phyloP scores from a whole-genome alignment of 2,888 invertebrate genomes.

The Eupithecia inturbata region DNA sequence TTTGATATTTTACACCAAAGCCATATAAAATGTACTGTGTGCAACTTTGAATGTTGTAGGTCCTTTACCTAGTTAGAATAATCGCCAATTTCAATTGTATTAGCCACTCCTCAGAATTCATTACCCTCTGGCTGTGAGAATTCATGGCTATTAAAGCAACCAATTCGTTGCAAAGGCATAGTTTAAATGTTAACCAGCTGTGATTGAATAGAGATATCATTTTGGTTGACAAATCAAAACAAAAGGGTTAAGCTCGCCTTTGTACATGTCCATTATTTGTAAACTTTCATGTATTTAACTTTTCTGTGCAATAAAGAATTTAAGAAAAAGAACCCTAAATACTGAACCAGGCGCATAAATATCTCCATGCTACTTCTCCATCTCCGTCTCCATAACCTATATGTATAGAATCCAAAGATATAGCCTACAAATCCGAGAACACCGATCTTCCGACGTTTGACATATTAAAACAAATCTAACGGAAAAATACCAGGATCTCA shows the following conservation, averaged over 20 bases:
- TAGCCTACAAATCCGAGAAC: too few relatives aligned
- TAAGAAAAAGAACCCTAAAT: too few relatives aligned
- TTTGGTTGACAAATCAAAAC: constrained; percentile 3
- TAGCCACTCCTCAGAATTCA: constrained; percentile 5
- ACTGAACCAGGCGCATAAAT: background rate
- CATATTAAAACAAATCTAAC: constrained; percentile 4
- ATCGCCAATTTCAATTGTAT: constrained; percentile 3
- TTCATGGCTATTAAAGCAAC: constrained; percentile 1
- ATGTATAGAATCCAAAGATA: too few relatives aligned
- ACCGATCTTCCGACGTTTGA: background rate
- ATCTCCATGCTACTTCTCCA: too few relatives aligned
- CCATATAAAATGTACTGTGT: background rate
- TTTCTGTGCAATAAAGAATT: too few relatives aligned
- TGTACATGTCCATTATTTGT: too few relatives aligned
- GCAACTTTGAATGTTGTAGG: background rate
- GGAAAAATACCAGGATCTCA: constrained; percentile 6
- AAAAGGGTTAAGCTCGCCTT: too few relatives aligned
- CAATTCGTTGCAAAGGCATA: background rate
- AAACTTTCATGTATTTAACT: too few relatives aligned
- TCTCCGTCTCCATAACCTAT: too few relatives aligned
- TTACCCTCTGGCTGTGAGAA: background rate
- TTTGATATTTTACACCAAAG: background rate
- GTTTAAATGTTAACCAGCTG: background rate
- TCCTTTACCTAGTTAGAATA: constrained; percentile 5
- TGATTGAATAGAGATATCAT: background rate